Evolutionary conservation across 1,140 invertebrate genomes (phyloP).

Genomic region (Euwallacea fornicatus): DNA sequence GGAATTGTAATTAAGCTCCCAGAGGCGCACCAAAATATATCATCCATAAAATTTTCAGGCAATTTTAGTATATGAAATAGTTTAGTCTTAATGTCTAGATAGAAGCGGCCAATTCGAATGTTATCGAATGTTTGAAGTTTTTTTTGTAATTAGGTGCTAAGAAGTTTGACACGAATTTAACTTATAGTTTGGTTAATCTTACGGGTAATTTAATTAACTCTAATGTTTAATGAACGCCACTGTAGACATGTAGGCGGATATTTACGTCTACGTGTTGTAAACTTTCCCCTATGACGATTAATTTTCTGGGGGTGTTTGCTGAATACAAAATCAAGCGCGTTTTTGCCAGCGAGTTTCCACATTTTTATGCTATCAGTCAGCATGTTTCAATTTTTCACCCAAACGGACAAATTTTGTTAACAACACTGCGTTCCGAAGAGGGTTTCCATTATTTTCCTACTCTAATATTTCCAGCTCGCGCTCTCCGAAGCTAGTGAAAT

Average conservation of each 20-base stretch:
- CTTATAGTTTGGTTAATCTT: too few species aligned
- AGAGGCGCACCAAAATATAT: too few species aligned
- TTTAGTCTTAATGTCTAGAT: too few species aligned
- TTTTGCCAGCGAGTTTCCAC: constrained; percentile 29
- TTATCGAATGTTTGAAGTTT: too few species aligned
- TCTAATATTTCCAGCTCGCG: not conserved
- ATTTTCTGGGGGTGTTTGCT: constrained; percentile 36
- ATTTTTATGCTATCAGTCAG: constrained; percentile 33
- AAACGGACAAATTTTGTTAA: constrained; percentile 30
- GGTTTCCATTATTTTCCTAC: not conserved
- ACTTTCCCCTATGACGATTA: constrained; percentile 35
- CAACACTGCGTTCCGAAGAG: constrained; percentile 8
- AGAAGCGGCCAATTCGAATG: too few species aligned
- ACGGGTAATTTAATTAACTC: too few species aligned
- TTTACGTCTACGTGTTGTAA: constrained; percentile 33
- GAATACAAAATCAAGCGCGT: constrained; percentile 34
- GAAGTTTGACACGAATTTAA: too few species aligned
- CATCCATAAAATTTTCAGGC: too few species aligned
- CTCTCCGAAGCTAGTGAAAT: too few species aligned
- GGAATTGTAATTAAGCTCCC: too few species aligned
- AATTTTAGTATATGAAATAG: too few species aligned
- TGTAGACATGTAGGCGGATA: constrained; percentile 26
- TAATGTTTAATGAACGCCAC: constrained; percentile 19
- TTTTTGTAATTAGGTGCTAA: too few species aligned
- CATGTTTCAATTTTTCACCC: constrained; percentile 35